Base-by-base conservation (phyloP, 2,113 vertebrate genomes). In the Aptenodytes patagonicus region DNA sequence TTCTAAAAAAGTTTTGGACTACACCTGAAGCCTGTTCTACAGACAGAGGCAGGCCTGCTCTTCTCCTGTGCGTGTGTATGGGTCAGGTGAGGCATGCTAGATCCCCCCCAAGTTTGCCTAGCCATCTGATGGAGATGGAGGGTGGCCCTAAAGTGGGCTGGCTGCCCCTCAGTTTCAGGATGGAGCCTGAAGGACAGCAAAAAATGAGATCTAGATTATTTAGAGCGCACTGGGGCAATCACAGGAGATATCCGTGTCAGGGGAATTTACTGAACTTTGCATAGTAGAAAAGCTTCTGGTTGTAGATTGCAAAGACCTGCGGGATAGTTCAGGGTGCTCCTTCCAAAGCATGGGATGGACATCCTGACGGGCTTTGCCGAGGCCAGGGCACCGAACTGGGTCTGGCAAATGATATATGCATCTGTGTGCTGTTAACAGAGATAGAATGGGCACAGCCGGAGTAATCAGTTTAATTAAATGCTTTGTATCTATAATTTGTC, bases 391-490 rank as follows among this genome's bases (percentile, higher is more conserved):
- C 54, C 1, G 5, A 32, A 26, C 46, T 40, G 66, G 5, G 17
- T 76, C 91, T 95, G 66, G 46, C 20, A 90, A 91, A 75, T 42
- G n/a, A 20, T 46, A 36, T 22, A 28, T 26, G 36, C 83, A 84
- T 70, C 55, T 81, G 52, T 75, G 40, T 72, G 69, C 89, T 89
- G 58, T 83, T 90, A 91, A 79, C 66, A 72, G 90, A 90, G 87
- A 69, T 2, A 54, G 90, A 91, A 62, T 58, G 49, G 70, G 54
- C 89, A 91, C 49, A 92, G 82, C 28, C 60, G 75, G 71, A 40
- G 18, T 31, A 78, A 95, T 90, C 70, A 17, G 31, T 78, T 76
- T 90, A 94, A 95, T 95, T 95, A 93, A 96, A 93, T 84, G 38
- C n/a, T 87, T 91, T 89, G 24, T 86, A 90, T 90, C n/a, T 75